A percentile compares a stretch with the other conserved stretches of the same genome.
These are phyloP conservation scores for Gobionotothen gibberifrons DNA, from an alignment of 2,797 vertebrate species.

Conservation along the genomic window DNA sequence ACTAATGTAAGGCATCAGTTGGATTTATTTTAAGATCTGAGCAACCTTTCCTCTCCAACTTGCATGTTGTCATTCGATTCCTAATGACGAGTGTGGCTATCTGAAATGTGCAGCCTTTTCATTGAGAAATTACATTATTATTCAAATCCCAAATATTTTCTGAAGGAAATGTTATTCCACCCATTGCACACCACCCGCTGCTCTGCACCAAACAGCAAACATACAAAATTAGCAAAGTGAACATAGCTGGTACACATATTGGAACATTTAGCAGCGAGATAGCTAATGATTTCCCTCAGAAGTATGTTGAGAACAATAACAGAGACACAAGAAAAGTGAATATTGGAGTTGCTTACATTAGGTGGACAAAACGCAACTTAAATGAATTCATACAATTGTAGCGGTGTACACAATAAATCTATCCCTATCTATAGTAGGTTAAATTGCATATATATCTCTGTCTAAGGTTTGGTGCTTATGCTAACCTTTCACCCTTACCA, in stretches of 20 bases:
- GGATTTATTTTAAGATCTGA: constrained; percentile 44
- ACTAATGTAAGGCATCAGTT: constrained; percentile 68
- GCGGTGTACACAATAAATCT: too few relatives aligned
- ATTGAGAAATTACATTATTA: background rate
- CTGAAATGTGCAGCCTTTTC: background rate
- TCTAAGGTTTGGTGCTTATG: background rate
- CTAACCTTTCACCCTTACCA: background rate
- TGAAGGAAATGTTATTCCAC: background rate
- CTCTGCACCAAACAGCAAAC: background rate
- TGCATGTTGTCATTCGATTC: constrained; percentile 15
- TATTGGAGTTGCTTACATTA: background rate
- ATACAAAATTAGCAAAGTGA: background rate
- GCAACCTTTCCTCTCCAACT: constrained; percentile 16
- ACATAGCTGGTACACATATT: background rate
- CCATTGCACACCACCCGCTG: background rate
- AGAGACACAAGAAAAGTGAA: background rate
- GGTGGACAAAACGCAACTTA: background rate
- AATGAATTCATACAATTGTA: background rate
- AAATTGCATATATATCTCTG: too few relatives aligned
- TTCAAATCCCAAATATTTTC: background rate
- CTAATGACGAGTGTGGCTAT: background rate
- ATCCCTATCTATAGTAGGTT: too few relatives aligned
- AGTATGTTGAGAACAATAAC: background rate
- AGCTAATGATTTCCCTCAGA: background rate
- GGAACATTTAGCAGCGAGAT: background rate